Evolutionary conservation across 2,888 invertebrate species (phyloP).

Genomic region (Tenthredo amoena): DNA sequence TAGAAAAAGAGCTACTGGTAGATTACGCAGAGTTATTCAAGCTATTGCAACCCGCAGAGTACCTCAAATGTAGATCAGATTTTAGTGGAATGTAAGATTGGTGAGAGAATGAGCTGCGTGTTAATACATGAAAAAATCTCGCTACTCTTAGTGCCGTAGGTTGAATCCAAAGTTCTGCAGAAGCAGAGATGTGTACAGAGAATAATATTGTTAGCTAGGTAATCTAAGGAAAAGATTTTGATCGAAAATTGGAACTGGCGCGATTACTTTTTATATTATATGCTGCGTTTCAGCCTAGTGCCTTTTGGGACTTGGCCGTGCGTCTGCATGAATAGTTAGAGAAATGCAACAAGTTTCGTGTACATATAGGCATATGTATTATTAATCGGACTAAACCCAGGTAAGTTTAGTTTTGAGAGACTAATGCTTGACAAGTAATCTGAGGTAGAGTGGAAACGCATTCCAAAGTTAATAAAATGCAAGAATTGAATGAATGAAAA

Average conservation of each 20-base stretch:
- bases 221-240: background rate
- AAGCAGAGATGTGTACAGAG: background rate
- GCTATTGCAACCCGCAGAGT: conserved; percentile 74
- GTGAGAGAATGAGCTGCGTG: background rate
- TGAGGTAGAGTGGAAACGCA: background rate
- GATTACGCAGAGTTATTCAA: conserved; percentile 74
- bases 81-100: background rate
- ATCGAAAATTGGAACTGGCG: background rate
- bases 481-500: background rate
- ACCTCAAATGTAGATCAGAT: conserved; percentile 69
- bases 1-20: conserved; percentile 72
- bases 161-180: conserved; percentile 2
- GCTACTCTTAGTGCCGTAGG: background rate
- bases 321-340: background rate
- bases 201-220: conserved; percentile 29
- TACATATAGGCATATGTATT: background rate
- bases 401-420: conserved; percentile 13
- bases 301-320: background rate
- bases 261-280: conserved; percentile 21
- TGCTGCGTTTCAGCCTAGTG: conserved; percentile 1
- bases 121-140: background rate
- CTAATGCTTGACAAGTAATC: background rate
- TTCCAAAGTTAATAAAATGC: conserved; percentile 6
- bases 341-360: background rate
- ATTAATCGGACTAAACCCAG: background rate